These are phyloP conservation scores for Coracopsis vasa DNA, from an alignment of 2,113 vertebrate genomes.

Conservation along the genomic window DNA sequence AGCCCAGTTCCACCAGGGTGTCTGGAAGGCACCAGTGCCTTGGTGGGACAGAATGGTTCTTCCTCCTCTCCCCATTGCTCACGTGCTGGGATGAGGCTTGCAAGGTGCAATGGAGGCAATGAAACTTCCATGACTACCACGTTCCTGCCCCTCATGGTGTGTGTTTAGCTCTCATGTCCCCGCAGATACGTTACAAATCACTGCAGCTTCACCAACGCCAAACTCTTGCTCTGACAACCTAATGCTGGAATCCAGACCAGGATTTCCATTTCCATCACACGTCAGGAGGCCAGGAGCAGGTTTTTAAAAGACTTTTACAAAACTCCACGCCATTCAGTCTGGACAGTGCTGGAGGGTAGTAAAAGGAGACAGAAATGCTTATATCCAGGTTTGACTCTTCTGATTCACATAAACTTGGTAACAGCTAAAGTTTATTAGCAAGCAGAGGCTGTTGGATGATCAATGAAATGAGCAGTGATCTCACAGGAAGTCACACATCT, in stretches of 20 bases:
- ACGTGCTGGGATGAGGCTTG: neutral
- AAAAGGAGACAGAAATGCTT: neutral
- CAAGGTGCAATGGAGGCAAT: neutral
- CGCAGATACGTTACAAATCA: neutral
- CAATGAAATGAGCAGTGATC: neutral
- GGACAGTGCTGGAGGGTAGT: neutral
- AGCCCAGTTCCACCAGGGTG: rapidly evolving
- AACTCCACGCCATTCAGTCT: neutral
- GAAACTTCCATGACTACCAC: neutral
- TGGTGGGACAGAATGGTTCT: neutral
- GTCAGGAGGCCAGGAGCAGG: neutral
- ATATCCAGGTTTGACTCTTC: neutral
- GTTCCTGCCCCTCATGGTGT: neutral
- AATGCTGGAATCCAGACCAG: neutral
- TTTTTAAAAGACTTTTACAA: neutral
- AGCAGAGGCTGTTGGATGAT: neutral
- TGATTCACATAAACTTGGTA: neutral
- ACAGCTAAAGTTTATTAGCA: neutral
- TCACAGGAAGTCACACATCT: constrained; percentile 19
- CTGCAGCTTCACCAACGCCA: neutral
- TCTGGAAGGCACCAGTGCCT: neutral
- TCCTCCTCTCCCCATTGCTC: neutral
- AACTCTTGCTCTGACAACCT: neutral
- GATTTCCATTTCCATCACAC: neutral
- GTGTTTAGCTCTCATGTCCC: neutral